Percentiles rank a stretch among this genome's conserved stretches.
These are phyloP conservation scores for Meta bourneti DNA, from an alignment of 2,888 invertebrate genomes.

Conservation along the genomic window DNA sequence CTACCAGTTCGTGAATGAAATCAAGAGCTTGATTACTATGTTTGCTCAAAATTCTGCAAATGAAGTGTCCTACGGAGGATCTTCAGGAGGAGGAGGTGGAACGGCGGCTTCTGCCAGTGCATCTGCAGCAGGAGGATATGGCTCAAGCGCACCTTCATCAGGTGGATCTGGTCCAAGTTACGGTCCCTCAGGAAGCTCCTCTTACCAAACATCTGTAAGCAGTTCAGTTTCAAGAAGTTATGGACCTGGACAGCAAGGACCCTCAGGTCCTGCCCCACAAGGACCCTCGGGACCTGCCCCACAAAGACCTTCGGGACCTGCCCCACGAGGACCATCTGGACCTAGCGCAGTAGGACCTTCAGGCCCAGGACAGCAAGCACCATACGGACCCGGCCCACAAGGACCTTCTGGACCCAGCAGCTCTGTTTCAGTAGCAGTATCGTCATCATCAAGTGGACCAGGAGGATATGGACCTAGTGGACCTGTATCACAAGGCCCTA, in stretches of 20 bases:
- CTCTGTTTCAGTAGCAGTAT: not conserved
- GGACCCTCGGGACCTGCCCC: not conserved
- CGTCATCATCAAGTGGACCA: not conserved
- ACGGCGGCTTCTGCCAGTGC: not conserved
- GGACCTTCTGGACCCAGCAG: not conserved
- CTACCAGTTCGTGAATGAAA: not conserved
- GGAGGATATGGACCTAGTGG: not conserved
- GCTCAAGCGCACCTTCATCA: not conserved
- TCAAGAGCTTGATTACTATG: too few relatives aligned
- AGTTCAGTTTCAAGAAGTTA: not conserved
- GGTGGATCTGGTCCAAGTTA: not conserved
- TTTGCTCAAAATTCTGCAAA: too few relatives aligned
- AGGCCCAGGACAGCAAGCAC: not conserved
- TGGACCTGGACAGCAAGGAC: not conserved
- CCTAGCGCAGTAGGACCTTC: not conserved
- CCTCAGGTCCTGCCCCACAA: not conserved
- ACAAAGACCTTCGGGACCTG: slow-evolving; percentile 5
- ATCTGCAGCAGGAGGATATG: too few relatives aligned
- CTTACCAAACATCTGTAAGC: too few relatives aligned
- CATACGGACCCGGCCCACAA: not conserved
- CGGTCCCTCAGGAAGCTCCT: too few relatives aligned
- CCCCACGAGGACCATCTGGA: not conserved
- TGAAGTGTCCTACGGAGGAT: too few relatives aligned
- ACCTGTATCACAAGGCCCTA: too few relatives aligned
- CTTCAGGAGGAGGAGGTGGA: not conserved